Base-by-base conservation (phyloP, 1,140 invertebrate species). In the Rhyzopertha dominica region DNA sequence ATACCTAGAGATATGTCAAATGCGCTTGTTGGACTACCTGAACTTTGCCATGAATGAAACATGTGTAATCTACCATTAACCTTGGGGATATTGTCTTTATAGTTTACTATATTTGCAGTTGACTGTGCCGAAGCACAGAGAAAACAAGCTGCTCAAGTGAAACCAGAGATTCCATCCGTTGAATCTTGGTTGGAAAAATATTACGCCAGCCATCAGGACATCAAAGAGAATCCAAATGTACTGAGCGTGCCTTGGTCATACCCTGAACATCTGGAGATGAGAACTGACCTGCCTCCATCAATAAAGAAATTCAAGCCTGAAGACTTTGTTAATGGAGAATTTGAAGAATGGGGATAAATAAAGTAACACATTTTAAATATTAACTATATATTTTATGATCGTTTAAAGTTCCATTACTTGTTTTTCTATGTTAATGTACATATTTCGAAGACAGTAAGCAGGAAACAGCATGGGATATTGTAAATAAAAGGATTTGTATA, bases 281-380 rank as follows among this genome's bases (percentile, higher is more conserved):
- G 69, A 49, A 52, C 61, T 10, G 70, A 73, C 60, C 61, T 83
- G 42, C 79, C 80, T 14, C 76, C 75, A 10, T 82, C 80, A 17
- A 23, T 81, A 10, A 72, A 69, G 51, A 74, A 73, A 46, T 63
- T 80, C 9, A 74, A 68, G 22, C 55, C 65, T 0, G 68, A 73
- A 25, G 71, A 74, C 54, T 74, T 81, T 57, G 49, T 43, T 7
- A 54, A 73, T 55, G 63, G 61, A 9, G 58, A 66, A 45, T 66
- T 78, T 49, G 64, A 59, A 17, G 65, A 74, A 50, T 82, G 80
- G 80, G 75, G 76, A n/a, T 4, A 57, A 53, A 44, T 59, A 42
- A 24, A 42, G 34, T 3, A 9, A 24, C 13, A 36, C 14, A 34
- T 32, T 32, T 32, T 32, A 18, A 32, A 32, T 18, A 32, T 18